Percentiles rank a stretch among this genome's conserved stretches.
These are phyloP conservation scores for Garrulus glandarius DNA, from an alignment of 2,797 vertebrate species.

Conservation along the genomic window DNA sequence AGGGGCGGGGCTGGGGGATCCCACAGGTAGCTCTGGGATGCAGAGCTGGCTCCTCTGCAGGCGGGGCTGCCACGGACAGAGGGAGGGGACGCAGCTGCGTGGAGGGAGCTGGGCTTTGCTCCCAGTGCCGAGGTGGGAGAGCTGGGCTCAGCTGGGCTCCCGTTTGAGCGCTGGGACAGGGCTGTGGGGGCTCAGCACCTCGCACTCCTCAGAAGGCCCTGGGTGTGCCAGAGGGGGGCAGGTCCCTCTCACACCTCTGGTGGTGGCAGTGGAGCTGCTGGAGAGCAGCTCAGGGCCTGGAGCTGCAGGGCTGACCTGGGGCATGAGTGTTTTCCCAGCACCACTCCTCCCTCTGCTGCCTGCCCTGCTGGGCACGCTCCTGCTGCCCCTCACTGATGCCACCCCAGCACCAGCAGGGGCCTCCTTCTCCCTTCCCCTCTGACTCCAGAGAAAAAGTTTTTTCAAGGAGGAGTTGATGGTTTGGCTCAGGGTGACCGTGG, in stretches of 20 bases:
- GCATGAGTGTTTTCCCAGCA: neutral
- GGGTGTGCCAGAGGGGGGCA: neutral
- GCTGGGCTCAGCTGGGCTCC: neutral
- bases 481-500: neutral
- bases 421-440: neutral
- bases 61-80: neutral
- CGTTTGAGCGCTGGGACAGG: fast-evolving
- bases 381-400: neutral
- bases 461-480: neutral
- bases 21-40: fast-evolving
- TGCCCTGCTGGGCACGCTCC: neutral
- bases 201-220: neutral
- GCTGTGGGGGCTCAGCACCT: neutral
- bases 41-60: neutral
- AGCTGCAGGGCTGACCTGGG: neutral
- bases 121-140: neutral
- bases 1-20: neutral
- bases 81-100: fast-evolving
- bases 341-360: neutral
- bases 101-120: neutral
- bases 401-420: neutral
- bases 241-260: neutral
- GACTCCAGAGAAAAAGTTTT: neutral
- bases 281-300: neutral
- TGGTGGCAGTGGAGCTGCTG: neutral